phyloP scores from a whole-genome alignment of 2,797 vertebrate species.

The Anguilla marmorata region DNA sequence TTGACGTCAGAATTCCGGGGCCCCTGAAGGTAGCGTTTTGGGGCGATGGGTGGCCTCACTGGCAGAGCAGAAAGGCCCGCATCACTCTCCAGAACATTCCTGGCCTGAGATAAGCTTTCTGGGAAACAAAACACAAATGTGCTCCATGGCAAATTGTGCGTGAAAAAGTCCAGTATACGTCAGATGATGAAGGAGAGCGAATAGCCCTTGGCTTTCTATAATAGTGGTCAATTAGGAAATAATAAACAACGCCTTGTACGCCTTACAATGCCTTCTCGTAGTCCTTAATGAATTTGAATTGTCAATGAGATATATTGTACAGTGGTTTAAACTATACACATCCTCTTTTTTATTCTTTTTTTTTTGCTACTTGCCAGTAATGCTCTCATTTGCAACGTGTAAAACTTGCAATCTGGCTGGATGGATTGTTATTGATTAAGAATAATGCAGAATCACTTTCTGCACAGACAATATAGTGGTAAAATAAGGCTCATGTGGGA shows the following conservation, averaged over 20 bases:
- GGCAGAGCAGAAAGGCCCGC: not conserved
- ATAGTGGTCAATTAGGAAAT: not conserved
- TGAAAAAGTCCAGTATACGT: not conserved
- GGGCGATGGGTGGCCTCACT: not conserved
- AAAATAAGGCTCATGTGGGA: too few relatives aligned
- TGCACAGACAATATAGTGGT: not conserved
- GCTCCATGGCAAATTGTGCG: not conserved
- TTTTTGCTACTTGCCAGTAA: not conserved
- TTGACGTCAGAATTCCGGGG: not conserved
- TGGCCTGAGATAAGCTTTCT: not conserved
- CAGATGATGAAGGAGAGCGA: not conserved
- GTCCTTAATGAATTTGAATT: not conserved
- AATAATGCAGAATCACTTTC: not conserved
- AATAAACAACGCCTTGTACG: not conserved
- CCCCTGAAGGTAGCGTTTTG: not conserved
- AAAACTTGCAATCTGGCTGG: not conserved
- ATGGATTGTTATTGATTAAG: not conserved
- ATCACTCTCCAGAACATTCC: not conserved
- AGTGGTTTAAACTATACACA: too few relatives aligned
- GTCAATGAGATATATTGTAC: not conserved
- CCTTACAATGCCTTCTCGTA: not conserved
- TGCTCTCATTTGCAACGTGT: not conserved
- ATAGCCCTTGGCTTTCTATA: not conserved
- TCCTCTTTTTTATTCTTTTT: not conserved
- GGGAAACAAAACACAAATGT: not conserved